Percentiles rank a stretch among this genome's conserved stretches.
Conservation (phyloP, 2,797 vertebrate species). For the Naso thynnoides region DNA sequence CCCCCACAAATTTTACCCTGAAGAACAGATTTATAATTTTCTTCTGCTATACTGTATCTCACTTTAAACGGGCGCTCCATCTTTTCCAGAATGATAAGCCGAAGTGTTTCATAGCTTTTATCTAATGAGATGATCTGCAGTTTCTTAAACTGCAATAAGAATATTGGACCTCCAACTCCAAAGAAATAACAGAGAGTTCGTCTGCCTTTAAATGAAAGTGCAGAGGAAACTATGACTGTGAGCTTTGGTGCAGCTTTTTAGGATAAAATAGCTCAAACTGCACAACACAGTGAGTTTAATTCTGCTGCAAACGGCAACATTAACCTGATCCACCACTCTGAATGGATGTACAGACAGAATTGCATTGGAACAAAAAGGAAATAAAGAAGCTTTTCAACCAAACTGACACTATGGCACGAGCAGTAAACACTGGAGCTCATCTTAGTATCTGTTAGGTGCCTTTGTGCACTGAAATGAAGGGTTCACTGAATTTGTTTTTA, state of each 20-base stretch:
- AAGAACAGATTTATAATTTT: conserved; percentile 82
- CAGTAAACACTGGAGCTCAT: conserved; percentile 71
- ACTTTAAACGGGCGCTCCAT: conserved; percentile 74
- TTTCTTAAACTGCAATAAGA: conserved; percentile 58
- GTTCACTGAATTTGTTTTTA: conserved; percentile 66
- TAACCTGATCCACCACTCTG: conserved; percentile 11
- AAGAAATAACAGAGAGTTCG: conserved; percentile 26
- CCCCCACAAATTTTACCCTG: conserved; percentile 74
- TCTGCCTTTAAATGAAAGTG: conserved; percentile 22
- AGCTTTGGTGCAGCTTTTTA: conserved; percentile 17
- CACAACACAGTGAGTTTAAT: conserved; percentile 27
- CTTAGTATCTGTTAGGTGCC: conserved; percentile 50
- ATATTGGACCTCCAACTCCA: conserved; percentile 67
- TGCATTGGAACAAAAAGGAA: conserved; percentile 48
- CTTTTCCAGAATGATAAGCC: conserved; percentile 75
- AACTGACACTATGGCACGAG: conserved; percentile 52
- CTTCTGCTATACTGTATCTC: conserved; percentile 71
- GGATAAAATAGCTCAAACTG: conserved; percentile 23
- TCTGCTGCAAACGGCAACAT: conserved; percentile 36
- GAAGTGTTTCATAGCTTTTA: conserved; percentile 70
- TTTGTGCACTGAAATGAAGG: conserved; percentile 61
- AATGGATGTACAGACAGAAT: conserved; percentile 33
- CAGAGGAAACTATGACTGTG: not conserved
- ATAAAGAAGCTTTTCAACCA: conserved; percentile 72
- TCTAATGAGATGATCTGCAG: conserved; percentile 73